Evolutionary conservation across 2,113 vertebrate genomes (phyloP), one percentile per base, ranked within the genome.

Genomic region (Cygnus atratus): DNA sequence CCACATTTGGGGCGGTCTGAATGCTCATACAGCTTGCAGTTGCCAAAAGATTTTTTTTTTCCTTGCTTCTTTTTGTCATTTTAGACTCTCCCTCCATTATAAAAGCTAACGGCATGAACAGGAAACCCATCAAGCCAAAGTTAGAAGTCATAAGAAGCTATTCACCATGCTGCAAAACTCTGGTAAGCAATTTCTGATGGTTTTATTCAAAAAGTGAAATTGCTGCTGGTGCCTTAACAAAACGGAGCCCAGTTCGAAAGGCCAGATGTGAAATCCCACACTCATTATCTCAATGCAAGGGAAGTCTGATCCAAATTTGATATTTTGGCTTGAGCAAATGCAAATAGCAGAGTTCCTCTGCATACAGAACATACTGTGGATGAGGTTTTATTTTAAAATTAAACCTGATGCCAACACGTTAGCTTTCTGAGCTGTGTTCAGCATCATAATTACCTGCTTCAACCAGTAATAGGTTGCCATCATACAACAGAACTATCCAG

Each of bases 81-180:
- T 96, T 71, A 91, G 52, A 41, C 88, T 95, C 57, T 87, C 88
- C 73, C 59, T 84, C 94, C 76, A 77, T 92, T 95, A 91, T 88
- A 63, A 87, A 95, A 97, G 28, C 74, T 93, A 90, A 94, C 17
- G 5, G 67, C 68, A 95, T 81, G 95, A 96, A 86, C 89, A 95
- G 78, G 28, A 97, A 97, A 97, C 91, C 88, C 87, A 94, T 84
- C 75, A 88, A 83, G 55, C 73, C 77, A 87, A 95, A 96, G 91
- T 81, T 31, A 93, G 81, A 67, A 93, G 57, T 39, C 61, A 4
- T 67, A 88, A 94, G 96, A 92, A 81, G 90, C 80, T 95, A 83
- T 97, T 97, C 68, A 96, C 90, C 90, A 84, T 21, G 3, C 66
- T 92, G 87, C 68, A 90, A 96, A 93, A 76, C 76, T 31, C 77